Base-by-base conservation (phyloP, 2,113 vertebrate genomes). In the Otus sunia region DNA sequence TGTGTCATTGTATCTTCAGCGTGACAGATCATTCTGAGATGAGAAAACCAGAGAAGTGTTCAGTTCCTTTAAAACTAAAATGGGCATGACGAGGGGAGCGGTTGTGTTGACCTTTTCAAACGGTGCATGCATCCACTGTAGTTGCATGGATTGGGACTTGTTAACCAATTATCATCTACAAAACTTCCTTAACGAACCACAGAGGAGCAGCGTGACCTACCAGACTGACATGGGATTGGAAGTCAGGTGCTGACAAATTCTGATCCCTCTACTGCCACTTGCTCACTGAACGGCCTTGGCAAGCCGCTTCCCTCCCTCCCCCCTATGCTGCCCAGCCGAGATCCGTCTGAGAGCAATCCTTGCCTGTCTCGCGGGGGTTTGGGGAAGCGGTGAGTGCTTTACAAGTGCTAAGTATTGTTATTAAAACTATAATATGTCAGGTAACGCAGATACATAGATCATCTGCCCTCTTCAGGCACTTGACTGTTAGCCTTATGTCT, bases 401-500 rank as follows among this genome's bases (percentile, higher is more conserved):
- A 32, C 41, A 76, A 94, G 62, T 90, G 90, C 93, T 56, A 66
- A 45, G 41, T 47, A 21, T 87, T 88, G 87, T 74, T 83, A 55
- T 12, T 72, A 62, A 71, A 91, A 73, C 80, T 66, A 20, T 11
- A 83, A 68, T 56, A 56, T 22, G 81, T 91, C 95, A 96, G 89
- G 96, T 85, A 82, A n/a, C 1, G 41, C 94, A 95, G 92, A 73
- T 79, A 39, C 19, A 11, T 66, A 50, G 30, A 93, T 88, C 88
- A 75, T 92, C 92, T 96, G 94, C 88, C 80, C 87, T 94, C 58
- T 92, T 45, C 66, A 94, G 96, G 96, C 92, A 72, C 64, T 29
- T 90, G 96, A 92, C 95, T 96, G 97, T 97, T 94, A 96, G 39
- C 73, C 87, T 95, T 82, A 53, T 87, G 84, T 77, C 88, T 64